phyloP scores from a whole-genome alignment of 2,888 invertebrate species.

The Tromatobia lineatoria region DNA sequence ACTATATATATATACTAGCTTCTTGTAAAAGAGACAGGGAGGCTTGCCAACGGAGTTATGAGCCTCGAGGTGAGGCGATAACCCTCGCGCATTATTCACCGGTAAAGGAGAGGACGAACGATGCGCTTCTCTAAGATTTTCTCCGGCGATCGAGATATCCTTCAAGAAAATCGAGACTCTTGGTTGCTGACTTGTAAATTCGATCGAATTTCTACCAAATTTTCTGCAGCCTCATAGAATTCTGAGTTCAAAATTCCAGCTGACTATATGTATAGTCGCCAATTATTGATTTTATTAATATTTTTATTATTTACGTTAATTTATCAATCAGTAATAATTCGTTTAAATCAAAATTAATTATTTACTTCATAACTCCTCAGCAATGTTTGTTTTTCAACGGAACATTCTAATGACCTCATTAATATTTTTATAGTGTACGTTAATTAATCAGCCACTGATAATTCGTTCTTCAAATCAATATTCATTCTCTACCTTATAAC shows the following conservation, averaged over 20 bases:
- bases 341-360: no score
- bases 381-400: no score
- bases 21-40: conserved; percentile 59
- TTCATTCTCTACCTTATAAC: no score
- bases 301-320: background rate
- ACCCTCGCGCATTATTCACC: conserved; percentile 83
- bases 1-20: conserved; percentile 31
- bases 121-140: conserved; percentile 56
- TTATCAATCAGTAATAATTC: no score
- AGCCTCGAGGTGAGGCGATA: conserved; percentile 83
- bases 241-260: background rate
- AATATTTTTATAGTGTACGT: no score
- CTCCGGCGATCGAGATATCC: conserved; percentile 49
- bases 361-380: no score
- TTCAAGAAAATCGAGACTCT: conserved; percentile 18
- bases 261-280: background rate
- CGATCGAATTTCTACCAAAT: background rate
- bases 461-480: no score
- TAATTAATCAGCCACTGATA: no score
- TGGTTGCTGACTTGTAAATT: background rate
- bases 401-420: no score
- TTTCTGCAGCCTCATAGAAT: background rate
- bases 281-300: background rate
- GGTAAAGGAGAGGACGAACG: conserved; percentile 59
- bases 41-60: conserved; percentile 80